Conservation (phyloP, 1,140 invertebrate species). For the Pogonomyrmex californicus region DNA sequence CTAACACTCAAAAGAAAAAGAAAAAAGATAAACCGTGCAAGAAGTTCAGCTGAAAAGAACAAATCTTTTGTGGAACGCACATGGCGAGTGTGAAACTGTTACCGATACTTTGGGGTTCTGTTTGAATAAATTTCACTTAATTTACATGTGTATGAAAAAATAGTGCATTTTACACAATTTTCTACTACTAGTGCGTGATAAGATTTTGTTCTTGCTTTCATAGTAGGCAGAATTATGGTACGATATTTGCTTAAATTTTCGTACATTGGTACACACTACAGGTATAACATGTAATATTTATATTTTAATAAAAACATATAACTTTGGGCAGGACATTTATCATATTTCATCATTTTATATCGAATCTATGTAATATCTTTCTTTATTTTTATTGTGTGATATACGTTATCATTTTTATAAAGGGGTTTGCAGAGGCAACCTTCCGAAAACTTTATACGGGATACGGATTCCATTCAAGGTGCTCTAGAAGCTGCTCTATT, state of each 20-base stretch:
- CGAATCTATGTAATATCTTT: background rate
- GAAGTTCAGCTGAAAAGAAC: too few species aligned
- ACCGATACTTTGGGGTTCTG: background rate
- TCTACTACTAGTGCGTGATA: conserved; percentile 8
- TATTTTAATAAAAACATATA: background rate
- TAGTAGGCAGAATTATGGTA: conserved; percentile 45
- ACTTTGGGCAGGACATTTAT: background rate
- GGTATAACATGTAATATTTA: conserved; percentile 63
- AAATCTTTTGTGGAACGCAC: too few species aligned
- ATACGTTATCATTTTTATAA: background rate
- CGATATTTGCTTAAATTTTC: conserved; percentile 77
- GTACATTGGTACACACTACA: conserved; percentile 83
- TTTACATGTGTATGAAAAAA: background rate
- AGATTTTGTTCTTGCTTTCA: background rate
- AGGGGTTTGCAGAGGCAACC: conserved; percentile 88
- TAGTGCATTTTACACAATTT: background rate
- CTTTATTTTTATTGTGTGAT: background rate
- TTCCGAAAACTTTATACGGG: conserved; percentile 77
- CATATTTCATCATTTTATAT: background rate
- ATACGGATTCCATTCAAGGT: conserved; percentile 89
- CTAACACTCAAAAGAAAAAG: too few species aligned
- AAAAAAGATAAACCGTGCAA: too few species aligned
- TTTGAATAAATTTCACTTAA: background rate
- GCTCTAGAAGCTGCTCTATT: conserved; percentile 88
- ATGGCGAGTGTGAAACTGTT: background rate